Percentiles rank a stretch among this genome's conserved stretches.
These are phyloP conservation scores for Epizoanthus fatuus DNA, from an alignment of 92 coral and sea anemone species.

Conservation along the genomic window DNA sequence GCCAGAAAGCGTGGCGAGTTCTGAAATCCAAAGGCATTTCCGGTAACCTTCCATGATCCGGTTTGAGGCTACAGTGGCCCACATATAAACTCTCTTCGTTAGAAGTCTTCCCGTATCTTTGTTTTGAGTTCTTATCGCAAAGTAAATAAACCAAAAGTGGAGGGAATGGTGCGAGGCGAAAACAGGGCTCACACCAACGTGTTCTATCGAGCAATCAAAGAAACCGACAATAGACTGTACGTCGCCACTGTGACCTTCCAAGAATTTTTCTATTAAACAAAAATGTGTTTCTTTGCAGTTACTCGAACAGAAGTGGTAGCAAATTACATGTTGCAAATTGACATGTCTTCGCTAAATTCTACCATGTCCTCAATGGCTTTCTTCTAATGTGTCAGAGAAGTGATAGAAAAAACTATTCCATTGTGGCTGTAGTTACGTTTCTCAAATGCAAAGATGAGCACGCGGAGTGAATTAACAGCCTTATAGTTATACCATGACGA, in stretches of 20 bases:
- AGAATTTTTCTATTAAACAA: constrained; percentile 95
- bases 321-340: constrained; percentile 36
- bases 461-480: constrained; percentile 41
- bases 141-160: constrained; percentile 73
- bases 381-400: neutral
- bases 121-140: constrained; percentile 77
- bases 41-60: constrained; percentile 79
- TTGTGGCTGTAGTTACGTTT: neutral
- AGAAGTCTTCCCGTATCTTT: constrained; percentile 48
- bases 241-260: constrained; percentile 99
- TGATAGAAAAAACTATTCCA: neutral
- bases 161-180: constrained; percentile 41
- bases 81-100: constrained; percentile 38
- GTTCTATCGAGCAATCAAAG: constrained; percentile 87
- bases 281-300: constrained; percentile 69
- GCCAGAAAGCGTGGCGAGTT: constrained; percentile 73
- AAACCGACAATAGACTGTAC: constrained; percentile 94
- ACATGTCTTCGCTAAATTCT: constrained; percentile 44
- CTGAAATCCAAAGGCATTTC: constrained; percentile 84
- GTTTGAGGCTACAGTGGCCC: constrained; percentile 46
- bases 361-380: neutral
- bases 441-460: constrained; percentile 9
- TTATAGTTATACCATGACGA: constrained; percentile 30
- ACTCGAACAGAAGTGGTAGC: constrained; percentile 68
- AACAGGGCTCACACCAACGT: constrained; percentile 51